Evolutionary conservation across 2,113 vertebrate genomes (phyloP), one percentile per base, ranked within the genome.

Genomic region (Hylia prasina): DNA sequence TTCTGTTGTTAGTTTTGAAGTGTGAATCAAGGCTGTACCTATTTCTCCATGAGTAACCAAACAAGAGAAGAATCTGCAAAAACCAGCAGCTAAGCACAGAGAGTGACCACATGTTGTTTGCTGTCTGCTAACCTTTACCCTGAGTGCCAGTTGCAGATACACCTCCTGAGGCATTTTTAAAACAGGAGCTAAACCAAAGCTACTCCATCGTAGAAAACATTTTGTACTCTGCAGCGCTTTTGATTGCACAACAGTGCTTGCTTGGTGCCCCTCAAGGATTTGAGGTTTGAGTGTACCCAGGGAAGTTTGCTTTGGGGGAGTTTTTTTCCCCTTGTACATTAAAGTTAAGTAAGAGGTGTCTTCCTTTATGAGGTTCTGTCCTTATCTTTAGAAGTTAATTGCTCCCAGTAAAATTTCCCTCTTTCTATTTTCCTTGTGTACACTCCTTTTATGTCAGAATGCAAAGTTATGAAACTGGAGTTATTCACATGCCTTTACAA

Each of bases 321-420:
- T 1, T 40, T 47, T 57, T 72, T 40, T 7, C 13, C 8, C 21
- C 13, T 64, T 17, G 11, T 56, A 20, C 64, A 19, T 79, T 79
- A 24, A 71, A 88, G 31, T 73, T 28, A 31, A 50, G 35, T 63
- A 54, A 71, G 48, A 85, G 48, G 24, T 71, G 9, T 89, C 45
- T 69, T 66, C 64, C n/a, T 51, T 85, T 63, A n/a, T 64, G 61
- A 80, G 39, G 10, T 68, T 40, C 13, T 86, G 33, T 66, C 50
- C 42, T 94, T 90, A 70, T 85, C 79, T 97, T 85, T 53, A 73
- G 81, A 65, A 79, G 31, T 90, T 53, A 93, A 79, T 58, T 68
- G 64, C 65, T 85, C 23, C 64, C 7, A 37, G 81, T 94, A 94
- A 87, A 77, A 42, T 40, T 33, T 91, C 47, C 16, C 5, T 56